phyloP scores from a whole-genome alignment of 2,113 vertebrate genomes.

The Mionectes macconnelli region DNA sequence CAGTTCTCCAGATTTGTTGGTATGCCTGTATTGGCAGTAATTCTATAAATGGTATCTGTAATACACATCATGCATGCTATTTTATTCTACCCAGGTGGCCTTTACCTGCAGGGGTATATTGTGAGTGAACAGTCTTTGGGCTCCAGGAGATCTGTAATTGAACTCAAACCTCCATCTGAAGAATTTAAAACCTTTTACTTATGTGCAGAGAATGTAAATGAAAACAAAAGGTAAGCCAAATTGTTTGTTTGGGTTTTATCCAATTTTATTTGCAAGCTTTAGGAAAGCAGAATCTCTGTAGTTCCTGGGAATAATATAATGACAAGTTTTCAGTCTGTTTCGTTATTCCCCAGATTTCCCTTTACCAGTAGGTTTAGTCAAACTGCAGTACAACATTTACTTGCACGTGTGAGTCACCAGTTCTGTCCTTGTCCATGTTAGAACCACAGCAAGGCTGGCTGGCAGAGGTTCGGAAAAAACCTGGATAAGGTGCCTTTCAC shows the following conservation, averaged over 20 bases:
- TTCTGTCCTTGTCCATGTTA: not conserved
- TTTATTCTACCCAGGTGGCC: constrained; percentile 76
- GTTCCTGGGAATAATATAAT: not conserved
- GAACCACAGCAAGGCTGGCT: not conserved
- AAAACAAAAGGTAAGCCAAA: constrained; percentile 84
- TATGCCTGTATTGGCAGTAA: not conserved
- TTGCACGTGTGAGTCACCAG: not conserved
- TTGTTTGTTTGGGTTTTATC: not conserved
- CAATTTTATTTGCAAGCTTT: not conserved
- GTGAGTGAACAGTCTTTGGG: constrained; percentile 83
- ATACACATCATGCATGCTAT: not conserved
- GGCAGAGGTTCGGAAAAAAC: not conserved
- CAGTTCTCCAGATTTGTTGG: not conserved
- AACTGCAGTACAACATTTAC: not conserved
- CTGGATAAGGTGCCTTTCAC: not conserved
- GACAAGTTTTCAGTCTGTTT: not conserved
- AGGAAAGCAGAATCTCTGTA: not conserved
- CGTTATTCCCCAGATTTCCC: not conserved
- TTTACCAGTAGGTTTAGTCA: not conserved
- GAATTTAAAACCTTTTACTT: constrained; percentile 91
- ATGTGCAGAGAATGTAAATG: constrained; percentile 84
- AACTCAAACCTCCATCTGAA: constrained; percentile 87
- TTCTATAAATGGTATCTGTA: not conserved
- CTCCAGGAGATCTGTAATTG: constrained; percentile 83
- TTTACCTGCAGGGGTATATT: constrained; percentile 88